phyloP scores from a whole-genome alignment of 2,888 invertebrate genomes.

The Cosmopolites sordidus region DNA sequence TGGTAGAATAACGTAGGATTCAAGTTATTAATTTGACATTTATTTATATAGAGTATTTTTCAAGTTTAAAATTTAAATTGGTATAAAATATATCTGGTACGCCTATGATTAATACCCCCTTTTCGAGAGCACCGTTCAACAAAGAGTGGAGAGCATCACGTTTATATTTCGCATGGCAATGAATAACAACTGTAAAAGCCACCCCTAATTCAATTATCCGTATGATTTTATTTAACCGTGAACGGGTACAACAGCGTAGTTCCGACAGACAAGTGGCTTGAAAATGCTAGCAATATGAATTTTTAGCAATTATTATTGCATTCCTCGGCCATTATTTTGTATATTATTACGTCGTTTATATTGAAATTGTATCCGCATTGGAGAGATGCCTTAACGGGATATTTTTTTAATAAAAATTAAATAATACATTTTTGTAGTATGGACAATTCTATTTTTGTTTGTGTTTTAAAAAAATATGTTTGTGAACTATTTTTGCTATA shows the following conservation, averaged over 20 bases:
- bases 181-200: constrained; percentile 36
- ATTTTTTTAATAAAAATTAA: too few species aligned
- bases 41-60: too few species aligned
- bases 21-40: too few species aligned
- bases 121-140: background rate
- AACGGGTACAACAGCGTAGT: constrained; percentile 15
- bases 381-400: background rate
- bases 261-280: constrained; percentile 19
- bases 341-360: constrained; percentile 2
- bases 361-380: constrained; percentile 3
- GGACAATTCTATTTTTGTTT: too few species aligned
- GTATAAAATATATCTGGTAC: background rate
- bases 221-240: constrained; percentile 35
- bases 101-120: constrained; percentile 3
- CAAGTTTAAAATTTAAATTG: background rate
- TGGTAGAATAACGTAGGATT: too few species aligned
- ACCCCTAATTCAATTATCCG: constrained; percentile 40
- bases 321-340: constrained; percentile 13
- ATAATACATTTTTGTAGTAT: too few species aligned
- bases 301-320: constrained; percentile 22
- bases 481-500: too few species aligned
- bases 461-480: too few species aligned
- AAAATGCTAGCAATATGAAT: constrained; percentile 21
- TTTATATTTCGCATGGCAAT: constrained; percentile 27
- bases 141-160: constrained; percentile 3